Conservation (phyloP, 1,140 invertebrate species). For the Aculops lycopersici region DNA sequence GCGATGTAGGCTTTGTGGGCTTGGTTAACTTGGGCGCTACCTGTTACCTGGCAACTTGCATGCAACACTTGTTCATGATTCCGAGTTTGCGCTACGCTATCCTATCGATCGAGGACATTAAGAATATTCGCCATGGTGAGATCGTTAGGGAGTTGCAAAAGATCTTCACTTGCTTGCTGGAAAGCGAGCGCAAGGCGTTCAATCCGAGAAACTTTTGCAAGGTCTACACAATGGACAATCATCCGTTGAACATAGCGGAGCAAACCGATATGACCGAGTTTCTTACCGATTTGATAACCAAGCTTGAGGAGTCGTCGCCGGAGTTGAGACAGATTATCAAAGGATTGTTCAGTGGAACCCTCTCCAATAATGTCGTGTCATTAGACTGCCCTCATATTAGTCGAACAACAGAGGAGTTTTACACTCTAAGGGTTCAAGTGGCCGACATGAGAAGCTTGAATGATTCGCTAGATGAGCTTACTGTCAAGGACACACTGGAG, state of each 20-base stretch:
- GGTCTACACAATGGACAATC: slow-evolving; percentile 82
- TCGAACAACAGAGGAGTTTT: slow-evolving; percentile 71
- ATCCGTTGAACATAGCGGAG: slow-evolving; percentile 71
- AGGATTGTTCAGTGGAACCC: slow-evolving; percentile 56
- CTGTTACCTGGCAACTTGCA: slow-evolving; percentile 83
- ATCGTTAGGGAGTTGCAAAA: slow-evolving; percentile 55
- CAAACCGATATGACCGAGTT: slow-evolving; percentile 96
- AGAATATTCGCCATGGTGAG: slow-evolving; percentile 36
- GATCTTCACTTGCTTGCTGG: slow-evolving; percentile 77
- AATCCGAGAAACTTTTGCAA: slow-evolving; percentile 79
- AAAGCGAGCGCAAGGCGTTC: slow-evolving; percentile 73
- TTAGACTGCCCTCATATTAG: slow-evolving; percentile 74
- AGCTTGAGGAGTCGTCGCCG: slow-evolving; percentile 74
- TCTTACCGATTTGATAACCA: slow-evolving; percentile 77
- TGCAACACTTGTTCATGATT: slow-evolving; percentile 89
- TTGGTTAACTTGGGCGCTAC: slow-evolving; percentile 74
- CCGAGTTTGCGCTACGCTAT: slow-evolving; percentile 53
- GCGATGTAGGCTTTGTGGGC: slow-evolving; percentile 70
- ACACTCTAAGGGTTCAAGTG: slow-evolving; percentile 73
- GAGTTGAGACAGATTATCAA: slow-evolving; percentile 64
- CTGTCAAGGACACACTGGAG: slow-evolving; percentile 74
- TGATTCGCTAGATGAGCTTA: slow-evolving; percentile 73
- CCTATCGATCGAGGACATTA: slow-evolving; percentile 22
- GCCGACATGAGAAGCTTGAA: slow-evolving; percentile 80
- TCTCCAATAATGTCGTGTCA: slow-evolving; percentile 77